Evolutionary conservation across 2,888 invertebrate genomes (phyloP).

Genomic region (Leptinotarsa tumamoca): DNA sequence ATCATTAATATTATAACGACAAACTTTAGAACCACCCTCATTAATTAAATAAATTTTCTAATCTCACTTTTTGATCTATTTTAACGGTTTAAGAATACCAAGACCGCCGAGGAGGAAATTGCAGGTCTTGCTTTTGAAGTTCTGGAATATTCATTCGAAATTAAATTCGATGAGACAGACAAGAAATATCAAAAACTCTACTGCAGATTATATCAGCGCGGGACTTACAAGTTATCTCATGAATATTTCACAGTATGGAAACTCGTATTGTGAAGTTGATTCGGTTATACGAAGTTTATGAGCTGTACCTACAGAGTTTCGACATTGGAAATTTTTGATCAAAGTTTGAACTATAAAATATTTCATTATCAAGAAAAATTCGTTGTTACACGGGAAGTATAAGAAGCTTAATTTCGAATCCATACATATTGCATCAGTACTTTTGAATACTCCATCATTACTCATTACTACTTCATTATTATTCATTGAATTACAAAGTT

Average conservation of each 20-base stretch:
- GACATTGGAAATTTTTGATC: too few relatives aligned
- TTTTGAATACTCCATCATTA: too few relatives aligned
- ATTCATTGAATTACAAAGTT: too few relatives aligned
- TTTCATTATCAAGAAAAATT: too few relatives aligned
- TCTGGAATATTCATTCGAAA: slow-evolving; percentile 5
- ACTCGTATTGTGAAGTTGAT: background rate
- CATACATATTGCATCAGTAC: too few relatives aligned
- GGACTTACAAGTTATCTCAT: background rate
- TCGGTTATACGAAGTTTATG: too few relatives aligned
- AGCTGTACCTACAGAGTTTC: too few relatives aligned
- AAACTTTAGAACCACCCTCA: background rate
- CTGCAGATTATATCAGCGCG: background rate
- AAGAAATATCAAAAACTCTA: background rate
- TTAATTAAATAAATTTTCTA: background rate
- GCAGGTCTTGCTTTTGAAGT: slow-evolving; percentile 5
- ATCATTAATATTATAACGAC: too few relatives aligned
- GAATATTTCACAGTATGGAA: background rate
- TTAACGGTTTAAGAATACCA: background rate
- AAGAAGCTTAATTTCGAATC: too few relatives aligned
- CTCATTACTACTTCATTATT: too few relatives aligned
- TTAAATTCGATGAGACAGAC: background rate
- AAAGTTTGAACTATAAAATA: too few relatives aligned
- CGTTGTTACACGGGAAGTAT: too few relatives aligned
- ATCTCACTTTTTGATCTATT: background rate
- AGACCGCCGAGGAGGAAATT: background rate